Percentiles rank a stretch among this genome's conserved stretches.
phyloP scores from a whole-genome alignment of 2,888 invertebrate genomes.

The Ornithoptera alexandrae region DNA sequence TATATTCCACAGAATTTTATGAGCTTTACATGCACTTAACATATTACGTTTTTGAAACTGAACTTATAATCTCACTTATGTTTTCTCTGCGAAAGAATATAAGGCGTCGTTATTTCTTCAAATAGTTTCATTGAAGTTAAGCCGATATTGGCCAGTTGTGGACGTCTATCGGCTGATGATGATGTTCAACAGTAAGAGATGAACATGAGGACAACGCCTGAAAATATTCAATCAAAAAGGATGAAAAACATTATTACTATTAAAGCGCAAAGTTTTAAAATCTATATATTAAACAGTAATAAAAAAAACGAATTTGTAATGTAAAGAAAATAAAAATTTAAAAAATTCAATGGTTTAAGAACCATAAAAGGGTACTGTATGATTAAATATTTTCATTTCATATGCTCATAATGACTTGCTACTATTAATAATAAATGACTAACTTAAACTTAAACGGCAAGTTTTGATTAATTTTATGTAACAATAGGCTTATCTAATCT shows the following conservation, averaged over 20 bases:
- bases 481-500: not conserved
- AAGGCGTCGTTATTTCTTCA: not conserved
- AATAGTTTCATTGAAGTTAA: not conserved
- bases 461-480: not conserved
- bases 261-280: not conserved
- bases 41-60: not conserved
- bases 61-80: not conserved
- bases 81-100: conserved; percentile 2
- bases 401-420: not conserved
- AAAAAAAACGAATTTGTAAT: not conserved
- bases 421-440: not conserved
- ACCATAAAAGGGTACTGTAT: not conserved
- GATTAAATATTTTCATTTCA: not conserved
- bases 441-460: not conserved
- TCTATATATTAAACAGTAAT: not conserved
- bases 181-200: no score
- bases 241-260: no score
- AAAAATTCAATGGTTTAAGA: not conserved
- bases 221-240: no score
- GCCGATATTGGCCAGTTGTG: no score
- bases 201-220: no score
- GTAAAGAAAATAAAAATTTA: not conserved
- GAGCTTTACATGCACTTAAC: no score
- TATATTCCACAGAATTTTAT: not conserved
- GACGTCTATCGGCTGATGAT: no score